Evolutionary conservation across 1,140 invertebrate genomes (phyloP), one percentile per base, ranked within the genome.

Genomic region (Procambarus virginalis): DNA sequence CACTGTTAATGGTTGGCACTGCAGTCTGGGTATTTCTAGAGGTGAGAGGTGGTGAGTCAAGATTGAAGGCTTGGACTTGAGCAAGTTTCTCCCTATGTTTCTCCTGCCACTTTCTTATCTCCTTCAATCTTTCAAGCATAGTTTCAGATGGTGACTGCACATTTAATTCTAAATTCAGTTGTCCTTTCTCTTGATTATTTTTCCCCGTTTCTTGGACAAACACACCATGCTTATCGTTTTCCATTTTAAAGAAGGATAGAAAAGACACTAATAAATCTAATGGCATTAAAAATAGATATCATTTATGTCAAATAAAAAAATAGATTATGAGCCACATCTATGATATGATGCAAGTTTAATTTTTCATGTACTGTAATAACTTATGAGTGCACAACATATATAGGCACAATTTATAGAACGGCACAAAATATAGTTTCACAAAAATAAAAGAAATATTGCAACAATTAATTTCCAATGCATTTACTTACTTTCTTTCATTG

Each of bases 61-160:
- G 45, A 45, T 58, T 22, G 14, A n/a, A 14, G 20, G 55, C 58
- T n/a, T 58, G 73, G 9, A 51, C 70, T 78, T 45, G 22, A 9
- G 34, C 17, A 3, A 89, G 22, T 51, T 64, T 79, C 73, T 83
- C 75, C n/a, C 76, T 73, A 55, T 55, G 12, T 12, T 68, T 70
- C 14, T 89, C 87, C n/a, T 84, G 81, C 80, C 80, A 84, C 48
- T 77, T 78, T 20, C 87, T 76, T 12, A 89, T n/a, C 6, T 80
- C 34, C 76, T 87, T 79, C 10, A 87, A 64, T 48, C 85, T 70
- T 80, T 87, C 77, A 22, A 87, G 85, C 60, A 87, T 48, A 10
- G 60, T 48, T 58, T 49, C 58, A 22, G 77, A 87, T 22, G 85
- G 85, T 12, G 85, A 87, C 8, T 46, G 60, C 3, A 46, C 46